Evolutionary conservation across 2,888 invertebrate genomes (phyloP).

Genomic region (Vandiemenella viatica): DNA sequence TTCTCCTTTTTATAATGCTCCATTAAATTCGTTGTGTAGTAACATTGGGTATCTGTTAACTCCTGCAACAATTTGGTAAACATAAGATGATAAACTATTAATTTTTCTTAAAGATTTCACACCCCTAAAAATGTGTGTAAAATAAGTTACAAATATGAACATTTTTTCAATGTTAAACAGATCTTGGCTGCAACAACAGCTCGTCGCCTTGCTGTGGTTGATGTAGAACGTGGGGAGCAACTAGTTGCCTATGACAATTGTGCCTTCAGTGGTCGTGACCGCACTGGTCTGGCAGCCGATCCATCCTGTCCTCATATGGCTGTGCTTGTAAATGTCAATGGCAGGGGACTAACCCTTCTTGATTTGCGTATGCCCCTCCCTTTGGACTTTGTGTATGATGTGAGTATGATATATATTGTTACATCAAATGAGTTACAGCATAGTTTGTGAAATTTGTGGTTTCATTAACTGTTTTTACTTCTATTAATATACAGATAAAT

Average conservation of each 20-base stretch:
- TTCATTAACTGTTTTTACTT: no score
- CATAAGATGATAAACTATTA: no score
- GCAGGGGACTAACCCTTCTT: conserved; percentile 32
- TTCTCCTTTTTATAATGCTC: no score
- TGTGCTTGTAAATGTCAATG: conserved; percentile 32
- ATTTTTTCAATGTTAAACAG: no score
- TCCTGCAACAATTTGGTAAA: no score
- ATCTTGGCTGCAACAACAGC: conserved; percentile 33
- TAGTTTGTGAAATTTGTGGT: background rate
- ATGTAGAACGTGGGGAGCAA: conserved; percentile 32
- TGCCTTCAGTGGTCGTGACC: conserved; percentile 30
- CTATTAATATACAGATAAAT: no score
- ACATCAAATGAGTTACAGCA: background rate
- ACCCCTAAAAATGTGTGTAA: no score
- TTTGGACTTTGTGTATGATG: conserved; percentile 33
- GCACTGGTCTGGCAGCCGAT: conserved; percentile 32
- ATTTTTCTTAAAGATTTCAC: no score
- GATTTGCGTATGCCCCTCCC: conserved; percentile 34
- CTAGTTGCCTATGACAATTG: conserved; percentile 33
- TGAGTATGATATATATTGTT: conserved; percentile 19
- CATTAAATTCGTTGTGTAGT: no score
- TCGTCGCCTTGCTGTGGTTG: conserved; percentile 31
- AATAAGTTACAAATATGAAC: no score
- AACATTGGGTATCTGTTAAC: no score
- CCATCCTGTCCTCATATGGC: conserved; percentile 31